These are phyloP conservation scores for Pardosa pseudoannulata DNA, from an alignment of 2,888 invertebrate genomes.

Conservation along the genomic window DNA sequence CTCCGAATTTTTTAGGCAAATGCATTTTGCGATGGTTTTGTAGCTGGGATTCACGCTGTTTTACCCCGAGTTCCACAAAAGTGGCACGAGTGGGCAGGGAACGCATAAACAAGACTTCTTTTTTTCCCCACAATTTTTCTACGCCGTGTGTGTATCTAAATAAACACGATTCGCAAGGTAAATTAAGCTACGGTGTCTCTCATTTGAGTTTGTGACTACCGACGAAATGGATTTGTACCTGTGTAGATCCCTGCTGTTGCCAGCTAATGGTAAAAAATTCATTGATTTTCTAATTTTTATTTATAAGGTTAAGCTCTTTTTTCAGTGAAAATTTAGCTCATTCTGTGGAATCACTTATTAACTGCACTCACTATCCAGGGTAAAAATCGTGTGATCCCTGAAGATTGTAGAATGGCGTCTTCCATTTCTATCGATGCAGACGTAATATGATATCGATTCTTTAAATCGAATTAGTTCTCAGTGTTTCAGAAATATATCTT, in stretches of 20 bases:
- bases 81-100: slow-evolving; percentile 33
- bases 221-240: slow-evolving; percentile 59
- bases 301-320: no score
- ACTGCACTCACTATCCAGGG: no score
- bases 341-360: no score
- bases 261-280: slow-evolving; percentile 26
- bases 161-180: slow-evolving; percentile 51
- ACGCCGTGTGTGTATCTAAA: slow-evolving; percentile 37
- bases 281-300: neutral
- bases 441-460: no score
- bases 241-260: slow-evolving; percentile 50
- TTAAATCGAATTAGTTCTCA: no score
- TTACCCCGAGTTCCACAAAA: neutral
- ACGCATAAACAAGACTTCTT: slow-evolving; percentile 30
- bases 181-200: slow-evolving; percentile 26
- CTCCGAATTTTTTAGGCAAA: neutral
- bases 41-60: neutral
- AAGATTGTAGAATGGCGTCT: no score
- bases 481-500: no score
- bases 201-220: neutral
- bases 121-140: neutral
- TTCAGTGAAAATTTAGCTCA: no score
- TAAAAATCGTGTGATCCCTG: no score
- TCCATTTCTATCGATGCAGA: no score
- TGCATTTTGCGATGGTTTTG: neutral